These are phyloP conservation scores for Dolichopus griseipennis DNA, from an alignment of 2,888 invertebrate genomes.

Conservation along the genomic window DNA sequence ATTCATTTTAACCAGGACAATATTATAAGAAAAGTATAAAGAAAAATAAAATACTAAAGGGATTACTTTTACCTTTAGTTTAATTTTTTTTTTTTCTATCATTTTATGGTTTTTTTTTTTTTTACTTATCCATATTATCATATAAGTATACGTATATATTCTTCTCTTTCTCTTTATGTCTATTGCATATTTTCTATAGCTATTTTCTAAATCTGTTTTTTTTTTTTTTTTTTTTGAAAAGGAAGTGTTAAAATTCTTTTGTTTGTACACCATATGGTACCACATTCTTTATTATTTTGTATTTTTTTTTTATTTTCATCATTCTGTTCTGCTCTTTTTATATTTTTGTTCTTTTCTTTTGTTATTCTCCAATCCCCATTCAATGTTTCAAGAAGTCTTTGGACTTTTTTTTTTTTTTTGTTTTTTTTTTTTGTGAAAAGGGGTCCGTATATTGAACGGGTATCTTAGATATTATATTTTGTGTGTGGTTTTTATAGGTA, in stretches of 20 bases:
- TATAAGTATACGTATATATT: not conserved
- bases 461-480: no score
- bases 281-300: no score
- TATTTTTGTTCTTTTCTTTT: not conserved
- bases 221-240: not conserved
- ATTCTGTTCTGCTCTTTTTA: no score
- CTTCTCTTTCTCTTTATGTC: not conserved
- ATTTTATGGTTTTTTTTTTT: no score
- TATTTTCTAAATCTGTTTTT: no score
- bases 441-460: not conserved
- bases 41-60: no score
- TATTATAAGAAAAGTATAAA: no score
- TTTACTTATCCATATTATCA: no score
- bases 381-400: not conserved
- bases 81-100: not conserved
- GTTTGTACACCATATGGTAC: conserved; percentile 4
- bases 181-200: no score
- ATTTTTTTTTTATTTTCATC: no score
- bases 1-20: no score
- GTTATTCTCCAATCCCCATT: not conserved
- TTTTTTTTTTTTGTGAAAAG: not conserved
- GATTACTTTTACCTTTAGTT: no score
- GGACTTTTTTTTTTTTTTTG: not conserved
- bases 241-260: conserved; percentile 6
- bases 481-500: not conserved